Base-by-base conservation (phyloP, 2,888 invertebrate species). In the Bedellia somnulentella region DNA sequence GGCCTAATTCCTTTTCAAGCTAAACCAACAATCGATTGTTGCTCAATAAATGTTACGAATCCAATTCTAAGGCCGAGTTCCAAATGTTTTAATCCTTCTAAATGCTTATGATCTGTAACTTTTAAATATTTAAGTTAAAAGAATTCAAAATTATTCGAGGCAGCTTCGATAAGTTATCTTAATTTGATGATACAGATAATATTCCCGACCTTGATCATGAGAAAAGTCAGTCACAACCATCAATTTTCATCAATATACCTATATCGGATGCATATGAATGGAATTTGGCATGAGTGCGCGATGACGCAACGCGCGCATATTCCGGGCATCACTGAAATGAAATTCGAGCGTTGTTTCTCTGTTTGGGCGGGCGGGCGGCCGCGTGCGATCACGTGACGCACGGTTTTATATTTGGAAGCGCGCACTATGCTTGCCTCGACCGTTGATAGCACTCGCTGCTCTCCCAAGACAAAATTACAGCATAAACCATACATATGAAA, bases 331-430 rank as follows among this genome's bases (percentile, higher is more conserved):
- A 50, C 40, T 53, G 57, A 56, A 59, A 48, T 73, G 73, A 71
- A 75, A 75, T 67, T 52, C 47, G 73, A 75, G 70, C 44, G 58
- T 66, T 55, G 67, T 73, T 71, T 71, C 73, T 75, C 62, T 60
- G 70, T 75, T 73, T 75, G 75, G 73, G 70, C 73, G 73, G 73
- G 64, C 63, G 66, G 61, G 53, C 48, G 49, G 48, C 13, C n/a
- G 12, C 46, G 52, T 48, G 40, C 43, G 54, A 62, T 62, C 71
- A 66, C 66, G 66, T 73, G 73, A 68, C 66, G 59, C 56, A 47
- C 45, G 35, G 44, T 55, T 49, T 60, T 73, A 73, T 61, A 49
- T 67, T 64, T 66, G 58, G 73, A 71, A 57, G 61, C 57, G 24
- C 57, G 61, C 63, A 66, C 60, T 48, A 57, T 55, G 59, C 61